phyloP scores from a whole-genome alignment of 2,888 invertebrate genomes.

The Pandemis corylana region DNA sequence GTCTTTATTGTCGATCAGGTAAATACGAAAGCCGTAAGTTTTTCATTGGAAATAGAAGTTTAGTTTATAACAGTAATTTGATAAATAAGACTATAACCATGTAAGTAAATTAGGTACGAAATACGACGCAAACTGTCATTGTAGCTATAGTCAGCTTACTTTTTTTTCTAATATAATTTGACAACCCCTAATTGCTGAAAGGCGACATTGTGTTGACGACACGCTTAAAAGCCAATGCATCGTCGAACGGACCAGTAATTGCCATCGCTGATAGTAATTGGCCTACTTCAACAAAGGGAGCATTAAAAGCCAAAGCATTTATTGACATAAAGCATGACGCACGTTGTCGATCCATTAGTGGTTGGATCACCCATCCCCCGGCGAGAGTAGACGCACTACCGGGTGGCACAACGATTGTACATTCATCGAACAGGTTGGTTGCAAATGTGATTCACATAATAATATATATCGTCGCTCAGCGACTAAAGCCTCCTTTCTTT shows the following conservation, averaged over 20 bases:
- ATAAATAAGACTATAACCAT: too few species aligned
- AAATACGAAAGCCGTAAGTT: too few species aligned
- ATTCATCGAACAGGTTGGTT: slow-evolving; percentile 37
- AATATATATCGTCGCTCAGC: too few species aligned
- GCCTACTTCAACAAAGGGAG: slow-evolving; percentile 71
- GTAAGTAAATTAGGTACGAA: too few species aligned
- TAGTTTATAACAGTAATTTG: too few species aligned
- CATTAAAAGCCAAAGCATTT: slow-evolving; percentile 70
- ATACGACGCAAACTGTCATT: too few species aligned
- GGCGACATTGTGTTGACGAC: slow-evolving; percentile 32
- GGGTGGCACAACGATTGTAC: slow-evolving; percentile 33
- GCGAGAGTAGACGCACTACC: slow-evolving; percentile 13
- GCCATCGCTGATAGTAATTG: slow-evolving; percentile 68
- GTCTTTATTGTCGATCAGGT: too few species aligned
- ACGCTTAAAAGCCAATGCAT: slow-evolving; percentile 51
- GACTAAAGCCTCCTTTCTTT: too few species aligned
- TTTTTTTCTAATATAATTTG: background rate
- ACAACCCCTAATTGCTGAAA: slow-evolving; percentile 4
- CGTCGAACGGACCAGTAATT: slow-evolving; percentile 56
- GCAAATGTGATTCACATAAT: slow-evolving; percentile 24
- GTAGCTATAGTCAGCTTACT: too few species aligned
- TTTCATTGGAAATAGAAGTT: too few species aligned
- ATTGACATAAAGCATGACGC: slow-evolving; percentile 72
- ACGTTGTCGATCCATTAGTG: slow-evolving; percentile 70
- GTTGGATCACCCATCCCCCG: slow-evolving; percentile 45